Percentiles rank a stretch among this genome's conserved stretches.
phyloP scores from a whole-genome alignment of 2,888 invertebrate genomes.

The Scrobipalpa atriplicella region DNA sequence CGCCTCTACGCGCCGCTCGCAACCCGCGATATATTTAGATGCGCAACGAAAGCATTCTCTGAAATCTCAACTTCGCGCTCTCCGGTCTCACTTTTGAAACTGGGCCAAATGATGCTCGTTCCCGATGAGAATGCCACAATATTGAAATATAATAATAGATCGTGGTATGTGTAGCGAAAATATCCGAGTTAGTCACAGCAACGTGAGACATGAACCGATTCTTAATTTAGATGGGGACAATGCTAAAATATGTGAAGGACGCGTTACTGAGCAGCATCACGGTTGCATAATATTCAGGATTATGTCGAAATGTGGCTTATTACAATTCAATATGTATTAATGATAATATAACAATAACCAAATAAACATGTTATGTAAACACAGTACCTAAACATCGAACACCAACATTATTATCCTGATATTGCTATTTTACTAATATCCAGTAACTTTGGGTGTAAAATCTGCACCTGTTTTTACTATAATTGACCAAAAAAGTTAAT shows the following conservation, averaged over 20 bases:
- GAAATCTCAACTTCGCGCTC: slow-evolving; percentile 76
- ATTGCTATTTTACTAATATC: too few relatives aligned
- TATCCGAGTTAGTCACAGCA: slow-evolving; percentile 75
- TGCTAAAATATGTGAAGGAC: slow-evolving; percentile 74
- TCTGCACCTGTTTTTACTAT: too few relatives aligned
- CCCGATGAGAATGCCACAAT: slow-evolving; percentile 80
- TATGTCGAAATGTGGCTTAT: not conserved
- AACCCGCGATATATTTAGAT: slow-evolving; percentile 70
- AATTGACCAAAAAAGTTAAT: too few relatives aligned
- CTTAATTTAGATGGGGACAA: slow-evolving; percentile 70
- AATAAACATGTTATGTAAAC: not conserved
- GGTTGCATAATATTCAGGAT: slow-evolving; percentile 27
- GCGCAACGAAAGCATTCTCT: slow-evolving; percentile 75
- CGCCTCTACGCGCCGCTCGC: slow-evolving; percentile 34
- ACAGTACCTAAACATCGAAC: slow-evolving; percentile 27
- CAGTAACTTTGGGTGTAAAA: too few relatives aligned
- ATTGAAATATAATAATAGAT: slow-evolving; percentile 81
- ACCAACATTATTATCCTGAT: not conserved
- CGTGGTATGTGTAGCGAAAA: slow-evolving; percentile 72
- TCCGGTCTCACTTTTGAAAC: slow-evolving; percentile 80
- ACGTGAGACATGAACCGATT: slow-evolving; percentile 62
- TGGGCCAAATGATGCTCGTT: slow-evolving; percentile 80
- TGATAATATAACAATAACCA: not conserved
- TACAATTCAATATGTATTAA: not conserved
- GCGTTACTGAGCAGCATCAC: slow-evolving; percentile 33